A percentile compares a stretch with the other conserved stretches of the same genome.
These are phyloP conservation scores for Ophonus ardosiacus DNA, from an alignment of 2,888 invertebrate species.

Conservation along the genomic window DNA sequence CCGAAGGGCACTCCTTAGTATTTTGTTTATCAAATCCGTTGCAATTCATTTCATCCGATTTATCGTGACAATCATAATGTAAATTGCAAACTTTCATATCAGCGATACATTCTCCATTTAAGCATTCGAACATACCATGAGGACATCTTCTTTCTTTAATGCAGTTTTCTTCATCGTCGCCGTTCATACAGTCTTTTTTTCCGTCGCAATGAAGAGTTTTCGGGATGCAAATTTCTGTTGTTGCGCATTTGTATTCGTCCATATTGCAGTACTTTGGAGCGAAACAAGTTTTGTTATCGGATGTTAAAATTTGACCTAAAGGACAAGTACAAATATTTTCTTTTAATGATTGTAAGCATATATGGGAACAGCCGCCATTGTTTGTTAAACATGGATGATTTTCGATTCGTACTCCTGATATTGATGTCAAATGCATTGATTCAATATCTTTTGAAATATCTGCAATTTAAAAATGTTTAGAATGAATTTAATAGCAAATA, in stretches of 20 bases:
- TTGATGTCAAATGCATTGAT: slow-evolving; percentile 77
- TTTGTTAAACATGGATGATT: slow-evolving; percentile 79
- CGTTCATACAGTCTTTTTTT: slow-evolving; percentile 72
- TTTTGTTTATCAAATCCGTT: slow-evolving; percentile 67
- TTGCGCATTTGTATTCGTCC: slow-evolving; percentile 74
- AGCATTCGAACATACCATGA: slow-evolving; percentile 77
- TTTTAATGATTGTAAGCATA: slow-evolving; percentile 80
- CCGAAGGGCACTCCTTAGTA: slow-evolving; percentile 73
- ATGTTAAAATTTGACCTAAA: slow-evolving; percentile 78
- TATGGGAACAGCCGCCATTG: slow-evolving; percentile 84
- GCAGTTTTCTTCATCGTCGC: slow-evolving; percentile 74
- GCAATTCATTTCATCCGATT: slow-evolving; percentile 79
- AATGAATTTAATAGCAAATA: neutral
- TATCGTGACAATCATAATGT: slow-evolving; percentile 78
- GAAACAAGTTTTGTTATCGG: slow-evolving; percentile 79
- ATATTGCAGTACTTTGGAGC: slow-evolving; percentile 76
- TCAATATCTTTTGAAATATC: slow-evolving; percentile 71
- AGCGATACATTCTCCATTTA: slow-evolving; percentile 77
- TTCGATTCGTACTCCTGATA: slow-evolving; percentile 73
- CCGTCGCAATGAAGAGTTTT: slow-evolving; percentile 72
- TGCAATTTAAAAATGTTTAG: slow-evolving; percentile 56
- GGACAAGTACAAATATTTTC: slow-evolving; percentile 81
- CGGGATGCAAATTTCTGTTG: slow-evolving; percentile 76
- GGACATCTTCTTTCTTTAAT: slow-evolving; percentile 72
- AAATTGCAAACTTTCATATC: slow-evolving; percentile 76